These are phyloP conservation scores for Tenthredo mesomela DNA, from an alignment of 2,888 invertebrate genomes.

Conservation along the genomic window DNA sequence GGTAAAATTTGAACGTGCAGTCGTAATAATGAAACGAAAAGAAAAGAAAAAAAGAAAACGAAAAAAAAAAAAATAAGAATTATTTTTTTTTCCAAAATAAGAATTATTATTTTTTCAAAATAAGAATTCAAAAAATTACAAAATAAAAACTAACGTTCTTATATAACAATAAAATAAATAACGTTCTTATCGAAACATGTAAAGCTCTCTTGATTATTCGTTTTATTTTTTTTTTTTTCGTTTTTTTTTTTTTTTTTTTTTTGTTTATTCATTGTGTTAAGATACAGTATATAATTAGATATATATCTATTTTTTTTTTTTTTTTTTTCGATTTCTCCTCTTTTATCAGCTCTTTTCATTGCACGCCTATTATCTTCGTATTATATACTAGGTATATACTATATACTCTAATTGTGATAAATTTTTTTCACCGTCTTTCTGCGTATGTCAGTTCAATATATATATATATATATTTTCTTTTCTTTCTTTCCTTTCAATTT, in stretches of 20 bases:
- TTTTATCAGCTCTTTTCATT: constrained; percentile 11
- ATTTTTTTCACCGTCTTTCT: not conserved
- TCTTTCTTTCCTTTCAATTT: too few relatives aligned
- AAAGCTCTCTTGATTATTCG: constrained; percentile 65
- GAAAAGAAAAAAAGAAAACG: too few relatives aligned
- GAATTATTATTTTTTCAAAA: not conserved
- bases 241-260: not conserved
- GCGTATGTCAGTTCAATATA: not conserved
- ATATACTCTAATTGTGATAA: not conserved
- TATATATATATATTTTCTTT: too few relatives aligned
- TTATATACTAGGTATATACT: not conserved
- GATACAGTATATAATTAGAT: not conserved
- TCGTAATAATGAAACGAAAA: not conserved
- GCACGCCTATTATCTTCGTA: not conserved
- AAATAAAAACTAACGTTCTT: not conserved
- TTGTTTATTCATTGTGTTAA: not conserved
- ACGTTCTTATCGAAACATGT: constrained; percentile 57
- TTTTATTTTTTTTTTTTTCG: constrained; percentile 53
- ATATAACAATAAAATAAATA: not conserved
- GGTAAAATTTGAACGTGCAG: constrained; percentile 2
- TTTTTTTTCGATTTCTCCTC: not conserved
- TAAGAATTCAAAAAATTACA: not conserved
- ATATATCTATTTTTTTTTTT: not conserved
- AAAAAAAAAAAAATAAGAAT: too few relatives aligned
- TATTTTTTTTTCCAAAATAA: not conserved